Conservation (phyloP, 1,140 invertebrate species). For the Eumeta japonica region DNA sequence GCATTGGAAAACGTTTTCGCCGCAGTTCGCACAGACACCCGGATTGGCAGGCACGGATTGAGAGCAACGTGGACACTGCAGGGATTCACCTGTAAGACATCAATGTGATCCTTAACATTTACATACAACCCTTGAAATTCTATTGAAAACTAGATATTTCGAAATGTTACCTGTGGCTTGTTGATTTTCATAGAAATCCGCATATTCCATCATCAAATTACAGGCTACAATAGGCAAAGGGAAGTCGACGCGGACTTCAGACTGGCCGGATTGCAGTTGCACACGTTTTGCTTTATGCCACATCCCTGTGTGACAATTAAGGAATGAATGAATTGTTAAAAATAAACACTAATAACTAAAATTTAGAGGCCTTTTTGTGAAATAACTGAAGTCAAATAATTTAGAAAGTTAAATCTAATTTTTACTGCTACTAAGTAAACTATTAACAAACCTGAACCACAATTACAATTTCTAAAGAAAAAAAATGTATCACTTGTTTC, state of each 20-base stretch:
- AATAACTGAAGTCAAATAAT: too few relatives aligned
- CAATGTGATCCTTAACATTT: not conserved
- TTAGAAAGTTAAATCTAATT: too few relatives aligned
- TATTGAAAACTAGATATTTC: not conserved
- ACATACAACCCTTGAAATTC: not conserved
- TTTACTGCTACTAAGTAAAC: too few relatives aligned
- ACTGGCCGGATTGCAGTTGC: slow-evolving; percentile 84
- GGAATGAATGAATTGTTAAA: slow-evolving; percentile 1
- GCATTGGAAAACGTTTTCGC: slow-evolving; percentile 98
- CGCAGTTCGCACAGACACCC: slow-evolving; percentile 95
- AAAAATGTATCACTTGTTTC: too few relatives aligned
- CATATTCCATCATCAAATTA: slow-evolving; percentile 98
- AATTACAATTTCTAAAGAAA: too few relatives aligned
- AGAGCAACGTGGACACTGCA: slow-evolving; percentile 94
- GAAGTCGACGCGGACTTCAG: slow-evolving; percentile 93
- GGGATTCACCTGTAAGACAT: slow-evolving; percentile 75
- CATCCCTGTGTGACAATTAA: slow-evolving; percentile 60
- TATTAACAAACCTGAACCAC: too few relatives aligned
- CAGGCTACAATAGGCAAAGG: slow-evolving; percentile 95
- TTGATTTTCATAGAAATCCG: slow-evolving; percentile 93
- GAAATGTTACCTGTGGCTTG: slow-evolving; percentile 59
- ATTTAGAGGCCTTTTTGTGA: too few relatives aligned
- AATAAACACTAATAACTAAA: too few relatives aligned
- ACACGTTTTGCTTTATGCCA: slow-evolving; percentile 97
- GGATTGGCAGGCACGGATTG: slow-evolving; percentile 95